Percentiles rank a stretch among this genome's conserved stretches.
Evolutionary conservation across 2,888 invertebrate species (phyloP).

Genomic region (Aromia moschata): DNA sequence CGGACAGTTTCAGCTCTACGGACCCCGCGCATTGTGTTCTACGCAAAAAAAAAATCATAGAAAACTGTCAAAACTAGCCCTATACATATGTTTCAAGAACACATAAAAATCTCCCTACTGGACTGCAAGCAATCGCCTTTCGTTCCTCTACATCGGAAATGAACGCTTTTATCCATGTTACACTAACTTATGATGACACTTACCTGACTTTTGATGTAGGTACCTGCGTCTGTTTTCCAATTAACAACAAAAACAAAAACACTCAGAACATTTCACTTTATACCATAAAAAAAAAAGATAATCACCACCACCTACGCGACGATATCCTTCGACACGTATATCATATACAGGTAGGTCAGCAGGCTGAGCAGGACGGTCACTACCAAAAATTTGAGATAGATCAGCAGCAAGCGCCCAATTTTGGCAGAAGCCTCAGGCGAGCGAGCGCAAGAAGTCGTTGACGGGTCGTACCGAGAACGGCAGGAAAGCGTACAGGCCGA

Average conservation of each 20-base stretch:
- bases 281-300: slow-evolving; percentile 1
- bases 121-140: no score
- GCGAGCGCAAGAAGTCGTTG: slow-evolving; percentile 9
- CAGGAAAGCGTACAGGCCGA: slow-evolving; percentile 19
- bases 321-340: slow-evolving; percentile 14
- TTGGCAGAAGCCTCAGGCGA: not conserved
- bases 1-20: no score
- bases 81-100: no score
- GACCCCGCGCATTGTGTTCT: no score
- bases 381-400: slow-evolving; percentile 15
- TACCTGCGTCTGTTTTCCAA: slow-evolving; percentile 15
- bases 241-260: not conserved
- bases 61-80: no score
- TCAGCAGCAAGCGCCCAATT: slow-evolving; percentile 16
- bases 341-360: slow-evolving; percentile 20
- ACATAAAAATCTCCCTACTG: no score
- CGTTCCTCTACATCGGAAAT: no score
- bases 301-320: slow-evolving; percentile 6
- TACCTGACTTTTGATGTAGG: slow-evolving; percentile 5
- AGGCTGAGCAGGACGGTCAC: slow-evolving; percentile 16
- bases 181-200: not conserved
- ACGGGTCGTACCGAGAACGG: slow-evolving; percentile 14
- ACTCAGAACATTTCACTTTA: slow-evolving; percentile 11
- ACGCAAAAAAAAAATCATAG: no score
- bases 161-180: no score